A percentile compares a stretch with the other conserved stretches of the same genome.
These are phyloP conservation scores for Heliothis subflexa DNA, from an alignment of 1,140 invertebrate genomes.

Conservation along the genomic window DNA sequence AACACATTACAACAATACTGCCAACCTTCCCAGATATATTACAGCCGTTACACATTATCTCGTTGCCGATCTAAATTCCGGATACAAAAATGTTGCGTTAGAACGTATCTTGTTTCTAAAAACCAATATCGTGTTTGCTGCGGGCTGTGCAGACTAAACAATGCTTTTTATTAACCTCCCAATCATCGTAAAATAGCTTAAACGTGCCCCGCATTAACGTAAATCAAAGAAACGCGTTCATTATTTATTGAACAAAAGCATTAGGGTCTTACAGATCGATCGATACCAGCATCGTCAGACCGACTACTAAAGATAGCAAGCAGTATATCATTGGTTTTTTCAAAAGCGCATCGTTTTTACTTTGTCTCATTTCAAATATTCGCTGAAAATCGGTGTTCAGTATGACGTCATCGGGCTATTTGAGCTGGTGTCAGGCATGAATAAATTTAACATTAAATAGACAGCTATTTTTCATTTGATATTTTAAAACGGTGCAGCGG, in stretches of 20 bases:
- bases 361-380: conserved; percentile 29
- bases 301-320: conserved; percentile 36
- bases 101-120: conserved; percentile 33
- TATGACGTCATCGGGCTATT: conserved; percentile 33
- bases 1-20: conserved; percentile 41
- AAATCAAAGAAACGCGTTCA: conserved; percentile 56
- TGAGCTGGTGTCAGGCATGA: conserved; percentile 29
- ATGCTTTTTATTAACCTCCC: conserved; percentile 37
- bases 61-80: conserved; percentile 42
- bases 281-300: conserved; percentile 49
- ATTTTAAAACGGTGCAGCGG: conserved; percentile 9
- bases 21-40: conserved; percentile 43
- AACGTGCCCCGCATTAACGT: conserved; percentile 51
- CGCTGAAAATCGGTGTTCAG: conserved; percentile 17
- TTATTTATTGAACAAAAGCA: conserved; percentile 63
- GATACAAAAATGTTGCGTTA: conserved; percentile 33
- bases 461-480: conserved; percentile 7
- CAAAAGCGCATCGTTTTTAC: conserved; percentile 9
- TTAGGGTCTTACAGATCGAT: conserved; percentile 55
- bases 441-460: conserved; percentile 22
- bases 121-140: conserved; percentile 31
- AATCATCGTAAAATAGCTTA: conserved; percentile 49
- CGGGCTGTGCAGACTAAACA: conserved; percentile 41
- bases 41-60: conserved; percentile 39
- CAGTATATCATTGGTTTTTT: conserved; percentile 36